Evolutionary conservation across 2,797 vertebrate species (phyloP), one percentile per base, ranked within the genome.

Genomic region (Loriculus beryllinus): DNA sequence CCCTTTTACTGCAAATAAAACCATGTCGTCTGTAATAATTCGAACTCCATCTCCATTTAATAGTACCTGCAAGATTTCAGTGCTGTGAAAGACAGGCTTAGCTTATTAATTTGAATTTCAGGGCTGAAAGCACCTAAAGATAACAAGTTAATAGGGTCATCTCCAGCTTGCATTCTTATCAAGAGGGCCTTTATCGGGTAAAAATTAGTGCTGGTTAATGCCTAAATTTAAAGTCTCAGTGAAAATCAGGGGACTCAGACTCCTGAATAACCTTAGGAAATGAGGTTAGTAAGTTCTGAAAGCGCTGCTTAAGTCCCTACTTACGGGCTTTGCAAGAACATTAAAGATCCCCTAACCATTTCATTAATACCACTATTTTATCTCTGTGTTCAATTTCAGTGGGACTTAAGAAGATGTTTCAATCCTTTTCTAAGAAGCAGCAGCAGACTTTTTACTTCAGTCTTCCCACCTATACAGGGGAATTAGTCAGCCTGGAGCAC

Each of bases 11-110:
- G 29, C 39, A 87, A 86, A 85, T 54, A 57, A 89, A 89, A 69
- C 40, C 21, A 40, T 10, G 7, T 25, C 80, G 40, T 63, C 31
- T 28, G 8, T 35, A 91, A 43, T 43, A 86, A 87, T 86, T 74
- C 79, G 31, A 70, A 90, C 40, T 77, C 31, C 26, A 82, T 31
- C 14, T 75, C 35, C 16, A 54, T 43, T 92, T 95, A 93, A 79
- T 5, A 72, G 69, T 12, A 90, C 22, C 29, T 81, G 83, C 49
- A 68, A 49, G 35, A 37, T 83, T 94, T 63, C 54, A 52, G 57
- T 20, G 26, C 31, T 35, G 9, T 74, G 35, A 65, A 92, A 83
- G 70, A 63, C 22, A 71, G n/a, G 14, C 64, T 52, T 89, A 51
- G 48, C 12, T 76, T 85, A 25, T 10, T 86, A 67, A 71, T 14